Percentiles rank a stretch among this genome's conserved stretches.
Conservation (phyloP, 92 coral and sea anemone genomes). For the Porites rus region DNA sequence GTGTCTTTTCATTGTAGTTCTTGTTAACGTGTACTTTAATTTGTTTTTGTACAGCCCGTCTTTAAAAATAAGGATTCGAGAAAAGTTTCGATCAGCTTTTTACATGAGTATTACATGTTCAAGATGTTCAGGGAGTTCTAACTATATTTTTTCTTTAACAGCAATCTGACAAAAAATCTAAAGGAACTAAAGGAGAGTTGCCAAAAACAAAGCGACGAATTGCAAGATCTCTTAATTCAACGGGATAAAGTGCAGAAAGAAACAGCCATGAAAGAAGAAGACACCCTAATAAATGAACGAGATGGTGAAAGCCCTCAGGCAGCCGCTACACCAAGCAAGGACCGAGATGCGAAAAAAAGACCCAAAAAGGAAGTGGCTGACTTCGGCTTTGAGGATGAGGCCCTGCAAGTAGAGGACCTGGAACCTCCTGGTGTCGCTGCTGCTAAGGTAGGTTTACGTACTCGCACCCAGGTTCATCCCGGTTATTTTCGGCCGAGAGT, state of each 20-base stretch:
- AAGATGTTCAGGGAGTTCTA: background rate
- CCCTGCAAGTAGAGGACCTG: slow-evolving; percentile 78
- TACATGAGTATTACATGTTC: too few relatives aligned
- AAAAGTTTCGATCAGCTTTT: too few relatives aligned
- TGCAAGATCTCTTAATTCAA: slow-evolving; percentile 35
- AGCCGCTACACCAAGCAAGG: slow-evolving; percentile 5
- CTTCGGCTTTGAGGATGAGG: slow-evolving; percentile 53
- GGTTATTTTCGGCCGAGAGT: background rate
- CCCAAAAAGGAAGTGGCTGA: slow-evolving; percentile 33
- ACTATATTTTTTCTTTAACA: background rate
- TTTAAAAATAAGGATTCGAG: too few relatives aligned
- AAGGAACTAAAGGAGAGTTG: slow-evolving; percentile 74
- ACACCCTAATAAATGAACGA: slow-evolving; percentile 59
- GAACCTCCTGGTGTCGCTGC: slow-evolving; percentile 81
- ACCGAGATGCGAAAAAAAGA: slow-evolving; percentile 19
- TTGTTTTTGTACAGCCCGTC: too few relatives aligned
- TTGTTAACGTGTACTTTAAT: too few relatives aligned
- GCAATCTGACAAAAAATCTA: slow-evolving; percentile 58
- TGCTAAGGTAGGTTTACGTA: slow-evolving; percentile 47
- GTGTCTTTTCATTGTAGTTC: too few relatives aligned
- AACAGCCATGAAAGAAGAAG: slow-evolving; percentile 38
- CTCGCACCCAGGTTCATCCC: too few relatives aligned
- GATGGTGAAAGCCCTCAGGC: background rate
- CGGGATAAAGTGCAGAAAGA: slow-evolving; percentile 24
- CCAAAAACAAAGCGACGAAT: slow-evolving; percentile 63